phyloP scores from a whole-genome alignment of 2,797 vertebrate species.

The Sphenodon punctatus region DNA sequence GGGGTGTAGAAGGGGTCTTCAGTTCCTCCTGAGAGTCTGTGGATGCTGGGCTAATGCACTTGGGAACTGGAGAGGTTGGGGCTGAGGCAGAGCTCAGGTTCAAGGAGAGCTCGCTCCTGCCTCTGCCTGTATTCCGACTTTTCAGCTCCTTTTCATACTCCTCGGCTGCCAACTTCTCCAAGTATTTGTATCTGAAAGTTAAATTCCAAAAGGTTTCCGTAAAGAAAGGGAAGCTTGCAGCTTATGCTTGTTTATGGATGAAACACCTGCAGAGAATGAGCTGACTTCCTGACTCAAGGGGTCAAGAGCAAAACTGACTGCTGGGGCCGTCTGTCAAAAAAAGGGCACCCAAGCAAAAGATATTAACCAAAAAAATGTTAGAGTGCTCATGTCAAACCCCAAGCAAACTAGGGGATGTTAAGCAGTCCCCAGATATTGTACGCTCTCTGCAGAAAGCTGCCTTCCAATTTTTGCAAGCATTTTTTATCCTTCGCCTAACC shows the following conservation, averaged over 20 bases:
- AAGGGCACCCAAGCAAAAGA: constrained; percentile 39
- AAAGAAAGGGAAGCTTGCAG: constrained; percentile 74
- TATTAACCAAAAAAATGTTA: constrained; percentile 52
- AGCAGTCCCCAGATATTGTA: constrained; percentile 28
- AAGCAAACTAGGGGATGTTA: constrained; percentile 48
- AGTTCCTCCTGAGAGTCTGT: constrained; percentile 74
- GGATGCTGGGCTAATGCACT: constrained; percentile 74
- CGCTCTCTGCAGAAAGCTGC: constrained; percentile 42
- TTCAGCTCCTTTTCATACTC: constrained; percentile 87
- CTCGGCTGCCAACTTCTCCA: constrained; percentile 89
- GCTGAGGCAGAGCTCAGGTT: constrained; percentile 82
- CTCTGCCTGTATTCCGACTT: constrained; percentile 76
- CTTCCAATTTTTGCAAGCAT: constrained; percentile 55
- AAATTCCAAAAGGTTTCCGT: constrained; percentile 83
- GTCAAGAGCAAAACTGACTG: constrained; percentile 48
- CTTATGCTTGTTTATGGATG: constrained; percentile 74
- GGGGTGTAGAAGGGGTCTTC: constrained; percentile 45
- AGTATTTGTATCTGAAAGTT: constrained; percentile 90
- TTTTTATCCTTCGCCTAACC: constrained; percentile 24
- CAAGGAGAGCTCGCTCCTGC: constrained; percentile 90
- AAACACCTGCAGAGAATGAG: constrained; percentile 75
- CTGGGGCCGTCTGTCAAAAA: constrained; percentile 46
- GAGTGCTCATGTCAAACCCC: constrained; percentile 62
- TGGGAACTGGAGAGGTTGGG: constrained; percentile 72
- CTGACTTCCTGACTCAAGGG: constrained; percentile 65